Percentiles rank a stretch among this genome's conserved stretches.
These are phyloP conservation scores for Allygus modestus DNA, from an alignment of 2,888 invertebrate genomes.

Conservation along the genomic window DNA sequence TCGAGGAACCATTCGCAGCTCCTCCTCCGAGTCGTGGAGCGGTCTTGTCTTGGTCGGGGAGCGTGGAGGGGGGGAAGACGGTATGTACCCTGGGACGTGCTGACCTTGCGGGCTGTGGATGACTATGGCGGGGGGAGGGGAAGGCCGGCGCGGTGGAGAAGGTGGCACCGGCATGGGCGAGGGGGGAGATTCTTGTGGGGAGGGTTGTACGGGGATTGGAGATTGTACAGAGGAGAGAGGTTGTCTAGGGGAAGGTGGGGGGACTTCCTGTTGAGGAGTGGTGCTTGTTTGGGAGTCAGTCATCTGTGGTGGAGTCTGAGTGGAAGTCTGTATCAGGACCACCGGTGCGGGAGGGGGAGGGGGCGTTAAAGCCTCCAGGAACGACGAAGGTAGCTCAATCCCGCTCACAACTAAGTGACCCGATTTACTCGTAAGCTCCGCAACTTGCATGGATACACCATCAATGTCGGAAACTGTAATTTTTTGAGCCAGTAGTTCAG, in stretches of 20 bases:
- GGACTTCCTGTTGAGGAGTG: conserved; percentile 31
- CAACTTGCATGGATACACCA: conserved; percentile 83
- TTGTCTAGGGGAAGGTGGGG: conserved; percentile 7
- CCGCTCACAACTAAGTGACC: conserved; percentile 83
- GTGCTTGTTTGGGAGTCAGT: conserved; percentile 60
- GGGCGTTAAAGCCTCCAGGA: conserved; percentile 78
- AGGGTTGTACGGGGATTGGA: background rate
- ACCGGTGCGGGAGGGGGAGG: conserved; percentile 76
- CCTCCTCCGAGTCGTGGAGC: conserved; percentile 59
- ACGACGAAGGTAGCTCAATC: conserved; percentile 82
- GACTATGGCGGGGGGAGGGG: conserved; percentile 44
- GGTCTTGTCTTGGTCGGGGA: conserved; percentile 46
- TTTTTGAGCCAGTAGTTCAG: conserved; percentile 87
- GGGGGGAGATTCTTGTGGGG: conserved; percentile 11
- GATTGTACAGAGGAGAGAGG: conserved; percentile 33
- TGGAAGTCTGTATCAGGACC: conserved; percentile 70
- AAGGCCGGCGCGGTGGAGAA: conserved; percentile 7
- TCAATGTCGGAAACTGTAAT: conserved; percentile 90
- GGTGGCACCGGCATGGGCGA: conserved; percentile 42
- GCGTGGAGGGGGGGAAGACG: conserved; percentile 46
- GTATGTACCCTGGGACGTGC: conserved; percentile 50
- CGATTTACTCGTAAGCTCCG: conserved; percentile 84
- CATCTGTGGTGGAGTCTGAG: conserved; percentile 65
- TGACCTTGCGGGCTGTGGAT: conserved; percentile 47
- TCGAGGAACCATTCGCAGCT: conserved; percentile 50